Evolutionary conservation across 2,888 invertebrate genomes (phyloP).

Genomic region (Cremastobaeus sp.): DNA sequence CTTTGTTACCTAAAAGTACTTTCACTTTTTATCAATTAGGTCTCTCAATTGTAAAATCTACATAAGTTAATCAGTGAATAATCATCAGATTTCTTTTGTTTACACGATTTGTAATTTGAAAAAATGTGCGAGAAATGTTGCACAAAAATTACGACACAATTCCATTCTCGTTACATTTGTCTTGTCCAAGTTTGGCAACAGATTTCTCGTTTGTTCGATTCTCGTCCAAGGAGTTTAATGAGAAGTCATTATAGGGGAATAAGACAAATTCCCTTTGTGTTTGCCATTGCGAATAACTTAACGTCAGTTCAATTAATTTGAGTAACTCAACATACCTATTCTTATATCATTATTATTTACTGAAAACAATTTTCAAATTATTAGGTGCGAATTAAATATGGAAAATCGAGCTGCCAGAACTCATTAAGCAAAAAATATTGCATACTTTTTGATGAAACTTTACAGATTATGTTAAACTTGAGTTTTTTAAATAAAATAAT

Average conservation of each 20-base stretch:
- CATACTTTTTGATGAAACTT: too few species aligned
- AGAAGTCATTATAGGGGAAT: slow-evolving; percentile 50
- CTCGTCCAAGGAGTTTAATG: slow-evolving; percentile 55
- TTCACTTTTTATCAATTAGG: too few species aligned
- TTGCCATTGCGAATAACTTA: slow-evolving; percentile 47
- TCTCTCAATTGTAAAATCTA: not conserved
- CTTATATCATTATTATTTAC: too few species aligned
- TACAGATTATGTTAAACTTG: too few species aligned
- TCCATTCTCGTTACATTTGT: slow-evolving; percentile 65
- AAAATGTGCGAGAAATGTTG: slow-evolving; percentile 36
- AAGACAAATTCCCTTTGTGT: slow-evolving; percentile 58
- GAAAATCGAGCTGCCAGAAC: too few species aligned
- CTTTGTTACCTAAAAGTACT: too few species aligned
- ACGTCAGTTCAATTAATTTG: slow-evolving; percentile 52
- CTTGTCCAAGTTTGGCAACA: slow-evolving; percentile 63
- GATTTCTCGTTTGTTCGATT: slow-evolving; percentile 61
- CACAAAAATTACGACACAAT: slow-evolving; percentile 41
- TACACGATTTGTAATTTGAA: too few species aligned
- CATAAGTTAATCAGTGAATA: too few species aligned
- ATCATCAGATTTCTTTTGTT: too few species aligned
- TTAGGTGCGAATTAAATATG: slow-evolving; percentile 6
- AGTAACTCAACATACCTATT: slow-evolving; percentile 35
- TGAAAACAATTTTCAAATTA: too few species aligned
- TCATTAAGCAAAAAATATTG: too few species aligned
- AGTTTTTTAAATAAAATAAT: too few species aligned